Base-by-base conservation (phyloP, 2,113 vertebrate genomes). In the Centropus unirufus region DNA sequence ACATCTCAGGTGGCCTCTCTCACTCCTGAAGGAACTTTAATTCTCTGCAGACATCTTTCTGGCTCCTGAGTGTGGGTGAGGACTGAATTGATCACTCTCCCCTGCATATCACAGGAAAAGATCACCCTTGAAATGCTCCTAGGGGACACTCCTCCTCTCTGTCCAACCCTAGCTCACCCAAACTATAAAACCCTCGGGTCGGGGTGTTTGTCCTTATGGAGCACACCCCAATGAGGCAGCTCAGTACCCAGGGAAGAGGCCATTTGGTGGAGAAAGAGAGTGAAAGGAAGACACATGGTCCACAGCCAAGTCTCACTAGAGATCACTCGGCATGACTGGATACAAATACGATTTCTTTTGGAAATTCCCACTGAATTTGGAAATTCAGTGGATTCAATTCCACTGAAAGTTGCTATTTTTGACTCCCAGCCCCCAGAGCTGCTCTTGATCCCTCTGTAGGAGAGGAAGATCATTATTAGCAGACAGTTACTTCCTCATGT, bases 201-300 rank as follows among this genome's bases (percentile, higher is more conserved):
- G 27, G 47, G 24, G 27, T 0, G 4, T 5, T 63, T 3, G 0
- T 55, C 24, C 20, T 22, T 8, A 15, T 1, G 0, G 8, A 13
- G 13, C 4, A 10, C 17, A 79, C 9, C 19, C 30, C 23, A 14
- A 1, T 0, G 3, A 51, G 19, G 27, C 16, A 66, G 27, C 36
- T 49, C 36, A 21, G 3, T 1, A 0, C 30, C 4, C 0, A 3
- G 20, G 15, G 27, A 4, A 62, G 32, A 7, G 61, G 17, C 3
- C 6, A 0, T 32, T 1, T 63, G 61, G 36, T 36, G 32, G 44
- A 84, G 7, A 20, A 0, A 0, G 8, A 7, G 15, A 76, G 30
- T n/a, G 62, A 26, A 72, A 73, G 67, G 0, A 29, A 34, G 46
- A 39, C 29, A 80, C 42, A 21, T 0, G 19, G 7, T 5, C 26